Evolutionary conservation across 2,888 invertebrate genomes (phyloP).

Genomic region (Altica lythri): DNA sequence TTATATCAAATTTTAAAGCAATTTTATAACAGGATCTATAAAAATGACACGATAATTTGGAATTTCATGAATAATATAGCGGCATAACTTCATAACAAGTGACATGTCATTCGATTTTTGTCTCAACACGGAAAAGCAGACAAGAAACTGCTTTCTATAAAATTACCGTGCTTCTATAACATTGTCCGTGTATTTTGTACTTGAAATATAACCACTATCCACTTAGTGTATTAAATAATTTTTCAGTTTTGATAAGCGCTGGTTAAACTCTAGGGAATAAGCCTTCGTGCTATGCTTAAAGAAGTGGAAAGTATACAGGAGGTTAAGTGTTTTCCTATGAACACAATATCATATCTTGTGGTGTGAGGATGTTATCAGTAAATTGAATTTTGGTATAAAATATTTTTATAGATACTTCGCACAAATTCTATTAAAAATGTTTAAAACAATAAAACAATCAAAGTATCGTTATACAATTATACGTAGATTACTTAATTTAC

Average conservation of each 20-base stretch:
- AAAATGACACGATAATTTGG: not conserved
- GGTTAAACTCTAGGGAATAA: slow-evolving; percentile 10
- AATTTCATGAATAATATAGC: slow-evolving; percentile 3
- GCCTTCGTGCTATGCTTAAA: too few species aligned
- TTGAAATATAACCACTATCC: too few species aligned
- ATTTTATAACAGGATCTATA: slow-evolving; percentile 2
- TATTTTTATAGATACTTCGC: too few species aligned
- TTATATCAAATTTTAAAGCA: not conserved
- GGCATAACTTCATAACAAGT: slow-evolving; percentile 1
- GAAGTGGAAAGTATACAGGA: too few species aligned
- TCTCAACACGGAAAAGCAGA: slow-evolving; percentile 9
- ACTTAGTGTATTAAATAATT: slow-evolving; percentile 26
- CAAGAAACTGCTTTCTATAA: slow-evolving; percentile 14
- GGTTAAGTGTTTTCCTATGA: too few species aligned
- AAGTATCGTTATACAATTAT: too few species aligned
- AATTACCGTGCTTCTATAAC: slow-evolving; percentile 7
- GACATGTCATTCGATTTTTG: slow-evolving; percentile 9
- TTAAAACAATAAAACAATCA: too few species aligned
- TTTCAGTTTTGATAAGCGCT: slow-evolving; percentile 21
- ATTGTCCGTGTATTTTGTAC: slow-evolving; percentile 9
- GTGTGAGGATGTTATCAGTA: too few species aligned
- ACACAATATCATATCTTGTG: too few species aligned
- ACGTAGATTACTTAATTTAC: too few species aligned
- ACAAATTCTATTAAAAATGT: too few species aligned
- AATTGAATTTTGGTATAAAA: too few species aligned